These are phyloP conservation scores for Drosophila mulleri DNA, from an alignment of 2,888 invertebrate species.

Conservation along the genomic window DNA sequence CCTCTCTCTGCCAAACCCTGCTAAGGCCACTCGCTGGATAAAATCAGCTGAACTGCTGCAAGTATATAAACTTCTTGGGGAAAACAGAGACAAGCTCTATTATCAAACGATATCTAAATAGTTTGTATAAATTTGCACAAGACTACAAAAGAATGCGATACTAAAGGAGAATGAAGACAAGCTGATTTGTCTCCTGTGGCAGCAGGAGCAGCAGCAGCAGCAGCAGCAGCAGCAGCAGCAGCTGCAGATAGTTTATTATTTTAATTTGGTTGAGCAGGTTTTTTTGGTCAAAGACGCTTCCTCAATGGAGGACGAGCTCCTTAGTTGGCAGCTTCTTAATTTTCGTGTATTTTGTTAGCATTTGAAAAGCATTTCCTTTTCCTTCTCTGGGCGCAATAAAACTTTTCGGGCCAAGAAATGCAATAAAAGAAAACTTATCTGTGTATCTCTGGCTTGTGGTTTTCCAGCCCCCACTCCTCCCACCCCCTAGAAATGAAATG, in stretches of 20 bases:
- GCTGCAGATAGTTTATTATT: slow-evolving; percentile 62
- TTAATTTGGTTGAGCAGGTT: slow-evolving; percentile 71
- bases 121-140: slow-evolving; percentile 25
- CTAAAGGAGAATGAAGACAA: slow-evolving; percentile 41
- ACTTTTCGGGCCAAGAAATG: slow-evolving; percentile 67
- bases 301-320: slow-evolving; percentile 54
- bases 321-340: slow-evolving; percentile 62
- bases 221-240: slow-evolving; percentile 50
- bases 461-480: background rate
- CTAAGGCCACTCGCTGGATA: background rate
- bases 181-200: slow-evolving; percentile 56
- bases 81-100: slow-evolving; percentile 8
- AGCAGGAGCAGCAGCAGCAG: slow-evolving; percentile 14
- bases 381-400: slow-evolving; percentile 64
- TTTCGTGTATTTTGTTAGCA: slow-evolving; percentile 71
- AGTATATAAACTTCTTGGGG: background rate
- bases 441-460: slow-evolving; percentile 51
- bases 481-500: slow-evolving; percentile 16
- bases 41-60: background rate
- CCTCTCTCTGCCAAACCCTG: background rate
- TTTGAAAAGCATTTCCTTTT: slow-evolving; percentile 73
- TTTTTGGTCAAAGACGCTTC: slow-evolving; percentile 35
- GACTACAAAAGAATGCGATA: slow-evolving; percentile 40
- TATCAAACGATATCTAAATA: slow-evolving; percentile 25
- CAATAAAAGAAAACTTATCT: slow-evolving; percentile 80